Conservation (phyloP, 2,113 vertebrate genomes). For the Neopipo cinnamomea region DNA sequence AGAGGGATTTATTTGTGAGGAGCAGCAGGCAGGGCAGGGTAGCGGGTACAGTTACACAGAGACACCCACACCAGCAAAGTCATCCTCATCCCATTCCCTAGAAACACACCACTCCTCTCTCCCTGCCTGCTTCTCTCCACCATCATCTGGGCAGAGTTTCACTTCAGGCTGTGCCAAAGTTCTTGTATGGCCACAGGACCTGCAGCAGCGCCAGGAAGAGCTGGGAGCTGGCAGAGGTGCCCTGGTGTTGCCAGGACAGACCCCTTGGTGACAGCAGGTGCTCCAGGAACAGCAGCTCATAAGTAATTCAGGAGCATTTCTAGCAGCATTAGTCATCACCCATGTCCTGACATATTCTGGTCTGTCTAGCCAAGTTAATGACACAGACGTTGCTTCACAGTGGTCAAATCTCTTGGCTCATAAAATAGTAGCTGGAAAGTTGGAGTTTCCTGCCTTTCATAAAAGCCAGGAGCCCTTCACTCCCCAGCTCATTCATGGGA, state of each 20-base stretch:
- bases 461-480: constrained; percentile 42
- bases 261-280: background rate
- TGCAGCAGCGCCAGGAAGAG: background rate
- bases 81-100: background rate
- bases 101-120: background rate
- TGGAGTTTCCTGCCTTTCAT: constrained; percentile 64
- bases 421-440: constrained; percentile 28
- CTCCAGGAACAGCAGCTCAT: background rate
- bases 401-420: constrained; percentile 57
- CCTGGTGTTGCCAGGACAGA: background rate
- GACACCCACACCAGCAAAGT: background rate
- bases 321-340: constrained; percentile 10
- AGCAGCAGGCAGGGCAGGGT: background rate
- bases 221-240: background rate
- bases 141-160: background rate
- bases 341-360: background rate
- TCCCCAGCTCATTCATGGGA: constrained; percentile 28
- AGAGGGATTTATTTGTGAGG: background rate
- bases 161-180: background rate
- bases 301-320: background rate
- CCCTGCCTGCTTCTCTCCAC: background rate
- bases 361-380: constrained; percentile 44
- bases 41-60: background rate
- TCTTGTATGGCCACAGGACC: accelerated
- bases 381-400: constrained; percentile 40